Conservation (phyloP, 2,888 invertebrate genomes). For the Aproaerema taeniolella region DNA sequence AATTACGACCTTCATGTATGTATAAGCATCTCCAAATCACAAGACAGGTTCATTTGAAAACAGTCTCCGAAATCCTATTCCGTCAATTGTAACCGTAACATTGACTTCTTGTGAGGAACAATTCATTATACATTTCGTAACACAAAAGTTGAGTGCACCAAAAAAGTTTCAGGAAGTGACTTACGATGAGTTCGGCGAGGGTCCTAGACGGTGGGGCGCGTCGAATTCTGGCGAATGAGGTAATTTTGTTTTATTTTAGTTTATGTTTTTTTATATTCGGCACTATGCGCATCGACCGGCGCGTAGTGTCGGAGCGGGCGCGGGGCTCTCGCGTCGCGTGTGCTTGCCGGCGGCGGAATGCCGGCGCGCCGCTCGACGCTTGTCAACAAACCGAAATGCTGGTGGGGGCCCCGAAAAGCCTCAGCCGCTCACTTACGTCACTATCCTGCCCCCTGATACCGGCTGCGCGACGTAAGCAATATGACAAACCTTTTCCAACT, state of each 20-base stretch:
- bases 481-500: too few species aligned
- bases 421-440: constrained; percentile 71
- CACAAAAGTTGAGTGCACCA: constrained; percentile 1
- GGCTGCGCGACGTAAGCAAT: neutral
- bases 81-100: too few species aligned
- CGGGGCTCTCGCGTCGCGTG: constrained; percentile 51
- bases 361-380: constrained; percentile 52
- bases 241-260: constrained; percentile 27
- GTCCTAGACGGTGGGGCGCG: constrained; percentile 42
- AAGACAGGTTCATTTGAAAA: neutral
- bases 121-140: too few species aligned
- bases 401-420: constrained; percentile 75
- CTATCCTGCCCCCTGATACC: constrained; percentile 26
- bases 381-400: constrained; percentile 64
- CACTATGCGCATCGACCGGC: constrained; percentile 36
- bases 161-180: constrained; percentile 30
- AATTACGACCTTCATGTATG: constrained; percentile 56
- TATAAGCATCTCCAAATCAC: constrained; percentile 10
- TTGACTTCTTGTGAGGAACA: too few species aligned
- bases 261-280: constrained; percentile 36
- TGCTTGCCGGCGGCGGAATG: constrained; percentile 64
- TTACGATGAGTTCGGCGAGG: constrained; percentile 50
- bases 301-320: constrained; percentile 28
- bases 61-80: neutral
- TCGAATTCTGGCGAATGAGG: constrained; percentile 31